A percentile compares a stretch with the other conserved stretches of the same genome.
These are phyloP conservation scores for Cygnus atratus DNA, from an alignment of 2,113 vertebrate genomes.

Conservation along the genomic window DNA sequence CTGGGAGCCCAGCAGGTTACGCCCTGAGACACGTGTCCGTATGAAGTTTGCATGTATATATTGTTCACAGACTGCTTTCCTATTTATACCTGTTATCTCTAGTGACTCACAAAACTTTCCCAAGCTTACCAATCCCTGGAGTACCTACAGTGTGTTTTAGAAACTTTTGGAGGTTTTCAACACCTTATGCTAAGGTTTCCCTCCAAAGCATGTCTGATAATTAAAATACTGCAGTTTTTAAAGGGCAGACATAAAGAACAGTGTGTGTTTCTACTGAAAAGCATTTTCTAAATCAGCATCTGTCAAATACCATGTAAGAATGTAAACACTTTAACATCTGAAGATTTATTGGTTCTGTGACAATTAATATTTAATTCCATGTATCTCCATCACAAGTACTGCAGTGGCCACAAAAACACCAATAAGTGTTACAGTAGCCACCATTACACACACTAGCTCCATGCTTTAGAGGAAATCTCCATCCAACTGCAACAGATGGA, in stretches of 20 bases:
- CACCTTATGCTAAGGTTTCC: background rate
- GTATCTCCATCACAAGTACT: background rate
- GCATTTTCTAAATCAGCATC: background rate
- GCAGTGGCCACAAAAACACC: background rate
- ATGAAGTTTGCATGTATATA: background rate
- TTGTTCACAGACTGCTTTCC: background rate
- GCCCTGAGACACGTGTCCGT: rapidly evolving
- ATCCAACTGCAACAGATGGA: background rate
- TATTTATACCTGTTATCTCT: background rate
- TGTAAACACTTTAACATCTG: background rate
- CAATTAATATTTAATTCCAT: background rate
- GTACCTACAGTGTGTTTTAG: background rate
- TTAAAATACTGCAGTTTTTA: background rate
- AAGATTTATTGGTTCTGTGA: background rate
- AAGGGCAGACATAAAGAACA: background rate
- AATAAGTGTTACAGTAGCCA: background rate
- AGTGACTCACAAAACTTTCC: background rate
- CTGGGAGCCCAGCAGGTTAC: background rate
- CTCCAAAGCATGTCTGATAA: background rate
- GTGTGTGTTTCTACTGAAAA: background rate
- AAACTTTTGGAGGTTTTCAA: background rate
- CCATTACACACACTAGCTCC: background rate
- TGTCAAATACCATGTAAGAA: background rate
- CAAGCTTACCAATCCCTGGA: background rate
- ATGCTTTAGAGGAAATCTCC: background rate